Percentiles rank a stretch among this genome's conserved stretches.
Evolutionary conservation across 1,140 invertebrate species (phyloP).

Genomic region (Gonioctena quinquepunctata): DNA sequence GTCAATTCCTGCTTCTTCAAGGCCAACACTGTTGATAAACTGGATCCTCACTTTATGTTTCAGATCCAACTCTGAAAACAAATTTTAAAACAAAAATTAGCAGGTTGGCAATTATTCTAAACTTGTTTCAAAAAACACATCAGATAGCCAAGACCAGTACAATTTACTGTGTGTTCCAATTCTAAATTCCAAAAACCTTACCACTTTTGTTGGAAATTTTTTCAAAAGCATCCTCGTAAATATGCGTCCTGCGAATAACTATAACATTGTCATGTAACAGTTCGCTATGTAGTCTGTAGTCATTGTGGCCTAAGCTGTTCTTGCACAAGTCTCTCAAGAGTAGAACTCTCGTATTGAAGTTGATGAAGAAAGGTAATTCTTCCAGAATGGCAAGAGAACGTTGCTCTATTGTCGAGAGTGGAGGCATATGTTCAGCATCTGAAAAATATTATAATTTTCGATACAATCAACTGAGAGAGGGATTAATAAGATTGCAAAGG

Average conservation of each 20-base stretch:
- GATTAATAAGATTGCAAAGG: no score
- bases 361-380: slow-evolving; percentile 91
- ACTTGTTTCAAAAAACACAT: not conserved
- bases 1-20: slow-evolving; percentile 95
- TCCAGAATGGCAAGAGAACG: slow-evolving; percentile 85
- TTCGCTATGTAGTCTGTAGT: slow-evolving; percentile 44
- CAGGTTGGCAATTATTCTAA: not conserved
- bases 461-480: no score
- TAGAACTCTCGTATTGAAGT: slow-evolving; percentile 86
- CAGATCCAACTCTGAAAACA: slow-evolving; percentile 79
- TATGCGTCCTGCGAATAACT: slow-evolving; percentile 83
- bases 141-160: no score
- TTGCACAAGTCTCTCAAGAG: slow-evolving; percentile 76
- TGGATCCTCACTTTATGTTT: slow-evolving; percentile 85
- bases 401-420: slow-evolving; percentile 85
- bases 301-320: slow-evolving; percentile 45
- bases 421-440: slow-evolving; percentile 72
- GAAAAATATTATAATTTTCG: no score
- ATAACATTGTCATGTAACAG: slow-evolving; percentile 55
- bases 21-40: slow-evolving; percentile 84
- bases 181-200: no score
- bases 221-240: slow-evolving; percentile 97
- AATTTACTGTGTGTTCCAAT: no score
- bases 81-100: slow-evolving; percentile 5
- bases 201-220: slow-evolving; percentile 90